Percentiles rank a stretch among this genome's conserved stretches.
Conservation (phyloP, 2,113 vertebrate species). For the Paratilapia polleni region DNA sequence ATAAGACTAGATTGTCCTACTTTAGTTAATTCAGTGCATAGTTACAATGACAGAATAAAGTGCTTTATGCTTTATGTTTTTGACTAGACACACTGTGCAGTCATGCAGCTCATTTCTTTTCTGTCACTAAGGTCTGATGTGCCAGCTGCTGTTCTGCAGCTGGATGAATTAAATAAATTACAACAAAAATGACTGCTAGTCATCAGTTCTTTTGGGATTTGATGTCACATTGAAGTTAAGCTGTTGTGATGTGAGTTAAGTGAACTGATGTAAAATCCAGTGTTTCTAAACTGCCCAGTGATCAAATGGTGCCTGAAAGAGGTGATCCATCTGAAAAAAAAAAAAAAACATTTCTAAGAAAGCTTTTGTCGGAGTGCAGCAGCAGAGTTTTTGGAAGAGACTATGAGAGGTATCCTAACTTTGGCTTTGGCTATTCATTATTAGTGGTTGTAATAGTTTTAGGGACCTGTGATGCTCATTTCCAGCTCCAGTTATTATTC, state of each 20-base stretch:
- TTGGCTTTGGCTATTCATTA: neutral
- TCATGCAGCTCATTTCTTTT: neutral
- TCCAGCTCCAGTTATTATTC: neutral
- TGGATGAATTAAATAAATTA: neutral
- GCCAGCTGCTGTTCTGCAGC: constrained; percentile 14
- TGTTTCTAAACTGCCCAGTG: neutral
- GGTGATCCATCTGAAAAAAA: neutral
- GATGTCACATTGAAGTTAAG: neutral
- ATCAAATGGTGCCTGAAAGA: neutral
- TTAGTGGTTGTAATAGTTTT: neutral
- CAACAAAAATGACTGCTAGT: neutral
- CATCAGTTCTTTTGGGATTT: neutral
- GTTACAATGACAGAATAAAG: neutral
- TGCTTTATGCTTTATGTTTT: neutral
- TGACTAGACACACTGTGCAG: neutral
- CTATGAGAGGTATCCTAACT: neutral
- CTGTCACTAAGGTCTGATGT: neutral
- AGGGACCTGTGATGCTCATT: neutral
- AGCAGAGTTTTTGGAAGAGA: neutral
- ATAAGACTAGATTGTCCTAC: neutral
- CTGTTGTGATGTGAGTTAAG: neutral
- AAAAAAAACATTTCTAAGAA: neutral
- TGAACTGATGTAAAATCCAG: neutral
- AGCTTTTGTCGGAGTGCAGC: neutral
- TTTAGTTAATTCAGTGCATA: neutral